These are phyloP conservation scores for Lepidocolaptes lacrymiger DNA, from an alignment of 2,797 vertebrate species.

Conservation along the genomic window DNA sequence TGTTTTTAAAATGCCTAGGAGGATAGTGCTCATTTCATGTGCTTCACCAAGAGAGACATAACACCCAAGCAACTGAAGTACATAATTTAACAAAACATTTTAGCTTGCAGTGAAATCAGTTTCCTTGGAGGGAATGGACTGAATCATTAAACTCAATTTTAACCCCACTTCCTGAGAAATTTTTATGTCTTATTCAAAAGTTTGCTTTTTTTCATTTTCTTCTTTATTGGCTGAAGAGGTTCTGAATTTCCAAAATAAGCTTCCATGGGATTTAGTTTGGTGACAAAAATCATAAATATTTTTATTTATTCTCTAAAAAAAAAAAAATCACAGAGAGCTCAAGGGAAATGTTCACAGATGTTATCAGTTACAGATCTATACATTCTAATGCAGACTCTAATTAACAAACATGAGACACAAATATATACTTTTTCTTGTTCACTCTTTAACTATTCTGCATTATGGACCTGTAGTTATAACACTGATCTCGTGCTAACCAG, in stretches of 20 bases:
- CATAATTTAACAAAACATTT: constrained; percentile 71
- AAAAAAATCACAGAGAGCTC: neutral
- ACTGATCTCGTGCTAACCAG: constrained; percentile 40
- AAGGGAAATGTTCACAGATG: neutral
- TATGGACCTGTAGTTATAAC: constrained; percentile 14
- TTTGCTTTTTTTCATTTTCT: constrained; percentile 1
- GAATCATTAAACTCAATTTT: constrained; percentile 61
- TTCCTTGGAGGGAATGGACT: constrained; percentile 50
- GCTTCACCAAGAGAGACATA: constrained; percentile 64
- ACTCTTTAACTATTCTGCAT: constrained; percentile 6
- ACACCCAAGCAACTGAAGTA: constrained; percentile 62
- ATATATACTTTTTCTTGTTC: constrained; percentile 17
- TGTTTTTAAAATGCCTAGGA: constrained; percentile 68
- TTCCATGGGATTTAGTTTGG: neutral
- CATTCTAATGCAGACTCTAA: neutral
- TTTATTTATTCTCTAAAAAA: constrained; percentile 2
- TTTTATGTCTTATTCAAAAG: constrained; percentile 27
- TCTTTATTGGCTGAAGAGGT: constrained; percentile 21
- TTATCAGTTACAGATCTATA: neutral
- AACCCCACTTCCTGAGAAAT: constrained; percentile 44
- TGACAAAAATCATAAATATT: neutral
- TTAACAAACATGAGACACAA: neutral
- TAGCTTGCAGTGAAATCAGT: constrained; percentile 59
- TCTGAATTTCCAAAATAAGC: constrained; percentile 36
- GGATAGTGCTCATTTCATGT: constrained; percentile 67